Conservation (phyloP, 2,797 vertebrate genomes). For the Meda fulgida region DNA sequence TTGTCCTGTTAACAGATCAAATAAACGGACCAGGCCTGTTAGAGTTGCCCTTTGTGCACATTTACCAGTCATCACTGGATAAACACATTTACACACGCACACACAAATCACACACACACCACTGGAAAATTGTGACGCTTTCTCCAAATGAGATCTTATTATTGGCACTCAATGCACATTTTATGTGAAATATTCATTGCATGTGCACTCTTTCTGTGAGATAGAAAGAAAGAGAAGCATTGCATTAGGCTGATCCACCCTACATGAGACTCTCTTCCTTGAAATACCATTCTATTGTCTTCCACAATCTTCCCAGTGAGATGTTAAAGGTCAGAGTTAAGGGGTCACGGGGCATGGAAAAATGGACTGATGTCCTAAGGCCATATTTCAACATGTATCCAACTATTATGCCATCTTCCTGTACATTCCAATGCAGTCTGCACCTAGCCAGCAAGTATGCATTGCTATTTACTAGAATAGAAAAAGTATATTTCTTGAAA, state of each 20-base stretch:
- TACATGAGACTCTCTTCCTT: conserved; percentile 17
- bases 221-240: conserved; percentile 2
- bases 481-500: not conserved
- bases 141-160: not conserved
- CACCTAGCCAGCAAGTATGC: not conserved
- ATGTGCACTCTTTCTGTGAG: not conserved
- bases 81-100: not conserved
- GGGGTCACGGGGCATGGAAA: conserved; percentile 47
- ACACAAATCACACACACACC: not conserved
- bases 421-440: not conserved
- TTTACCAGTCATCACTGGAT: not conserved
- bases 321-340: conserved; percentile 54
- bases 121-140: not conserved
- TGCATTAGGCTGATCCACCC: not conserved
- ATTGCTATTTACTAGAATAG: not conserved
- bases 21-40: not conserved
- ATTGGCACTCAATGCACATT: not conserved
- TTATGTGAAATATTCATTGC: conserved; percentile 7
- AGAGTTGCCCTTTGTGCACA: not conserved
- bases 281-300: not conserved
- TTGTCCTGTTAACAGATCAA: too few species aligned
- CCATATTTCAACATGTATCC: not conserved
- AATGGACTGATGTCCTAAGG: conserved; percentile 48
- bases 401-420: not conserved
- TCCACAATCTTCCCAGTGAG: not conserved